phyloP scores from a whole-genome alignment of 2,113 vertebrate species.

The Lonchura striata region DNA sequence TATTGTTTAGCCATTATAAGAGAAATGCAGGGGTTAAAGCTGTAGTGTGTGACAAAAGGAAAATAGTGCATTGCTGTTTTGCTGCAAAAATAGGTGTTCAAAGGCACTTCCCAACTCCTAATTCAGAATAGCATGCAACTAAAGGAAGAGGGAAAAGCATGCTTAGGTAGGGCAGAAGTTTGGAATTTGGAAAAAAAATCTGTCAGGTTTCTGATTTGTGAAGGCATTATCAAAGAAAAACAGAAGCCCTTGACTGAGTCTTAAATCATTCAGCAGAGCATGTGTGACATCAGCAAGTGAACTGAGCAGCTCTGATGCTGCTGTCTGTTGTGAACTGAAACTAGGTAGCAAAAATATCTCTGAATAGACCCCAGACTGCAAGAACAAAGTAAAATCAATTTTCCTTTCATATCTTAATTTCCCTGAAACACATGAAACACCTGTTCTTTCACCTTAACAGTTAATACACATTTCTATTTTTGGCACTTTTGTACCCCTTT shows the following conservation, averaged over 20 bases:
- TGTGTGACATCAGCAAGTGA: conserved; percentile 39
- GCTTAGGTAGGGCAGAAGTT: neutral
- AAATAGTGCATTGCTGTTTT: neutral
- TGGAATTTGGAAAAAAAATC: neutral
- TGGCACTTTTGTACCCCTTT: conserved; percentile 16
- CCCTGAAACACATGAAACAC: neutral
- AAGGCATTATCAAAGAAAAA: neutral
- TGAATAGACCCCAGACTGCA: neutral
- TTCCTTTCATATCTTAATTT: neutral
- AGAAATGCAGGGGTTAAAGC: conserved; percentile 41
- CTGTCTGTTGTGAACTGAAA: neutral
- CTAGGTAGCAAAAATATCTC: conserved; percentile 25
- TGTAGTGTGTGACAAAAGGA: neutral
- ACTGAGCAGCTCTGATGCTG: neutral
- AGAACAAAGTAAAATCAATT: neutral
- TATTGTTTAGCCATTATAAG: neutral
- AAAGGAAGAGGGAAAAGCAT: neutral
- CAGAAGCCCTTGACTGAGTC: neutral
- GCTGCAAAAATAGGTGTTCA: neutral
- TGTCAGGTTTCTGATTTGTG: neutral
- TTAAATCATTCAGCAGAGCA: conserved; percentile 16
- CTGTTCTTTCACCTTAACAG: conserved; percentile 57
- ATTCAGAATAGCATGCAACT: neutral
- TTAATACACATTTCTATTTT: conserved; percentile 45
- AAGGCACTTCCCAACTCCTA: neutral